Base-by-base conservation (phyloP, 2,113 vertebrate genomes). In the Heliornis fulica region DNA sequence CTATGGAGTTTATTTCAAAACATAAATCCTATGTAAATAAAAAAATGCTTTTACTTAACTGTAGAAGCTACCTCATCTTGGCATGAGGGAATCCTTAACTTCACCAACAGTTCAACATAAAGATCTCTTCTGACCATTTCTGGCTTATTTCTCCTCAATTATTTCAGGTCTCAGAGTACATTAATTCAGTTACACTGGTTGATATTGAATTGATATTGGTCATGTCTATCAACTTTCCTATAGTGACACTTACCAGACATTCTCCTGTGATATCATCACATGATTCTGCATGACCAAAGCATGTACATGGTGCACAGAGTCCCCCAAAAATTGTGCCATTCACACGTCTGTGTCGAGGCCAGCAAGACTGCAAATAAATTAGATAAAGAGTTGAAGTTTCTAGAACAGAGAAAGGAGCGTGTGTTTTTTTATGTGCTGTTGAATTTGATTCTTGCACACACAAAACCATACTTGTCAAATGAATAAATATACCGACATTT, bases 201-300 rank as follows among this genome's bases (percentile, higher is more conserved):
- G n/a, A 25, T 77, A 76, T 1, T 32, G 76, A 92, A 29, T 11
- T 45, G 70, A 64, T 46, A 45, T 31, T 63, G 72, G 65, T 15
- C 38, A 23, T 28, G 9, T 21, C 40, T 56, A 13, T 26, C 21
- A 91, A 15, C 5, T 53, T 60, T 36, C 21, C 38, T 53, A 29
- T 3, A 59, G 48, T 23, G n/a, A 54, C 63, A 97, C 96, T 98
- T 97, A 99, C 98, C 98, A 98, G 75, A 65, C 99, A 99, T 29
- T 97, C 92, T 65, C 98, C 99, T 3, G 98, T 98, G 86, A 98
- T 13, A 71, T 98, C 98, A 87, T 99, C 98, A 48, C 98, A 99
- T 13, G 32, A 78, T 1, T 98, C 97, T 2, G 98, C 95, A 7
- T 99, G 99, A 38, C 98, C 97, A 76, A 98, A 98, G 91, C 99